These are phyloP conservation scores for Drosophila neonasuta DNA, from an alignment of 2,888 invertebrate genomes.

Conservation along the genomic window DNA sequence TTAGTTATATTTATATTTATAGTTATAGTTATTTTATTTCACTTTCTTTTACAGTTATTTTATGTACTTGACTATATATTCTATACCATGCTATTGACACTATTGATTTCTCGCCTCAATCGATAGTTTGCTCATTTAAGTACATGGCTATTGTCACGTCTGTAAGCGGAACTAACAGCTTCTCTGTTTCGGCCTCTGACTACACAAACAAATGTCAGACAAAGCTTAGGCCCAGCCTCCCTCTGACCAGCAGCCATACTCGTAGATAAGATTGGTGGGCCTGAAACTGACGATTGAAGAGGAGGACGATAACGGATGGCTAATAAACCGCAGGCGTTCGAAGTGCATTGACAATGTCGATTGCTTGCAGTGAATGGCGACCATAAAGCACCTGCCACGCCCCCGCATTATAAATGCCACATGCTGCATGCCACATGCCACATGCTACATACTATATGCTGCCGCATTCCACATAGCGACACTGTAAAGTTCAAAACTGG, in stretches of 20 bases:
- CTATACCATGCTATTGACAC: neutral
- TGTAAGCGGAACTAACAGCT: neutral
- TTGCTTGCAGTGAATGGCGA: slow-evolving; percentile 24
- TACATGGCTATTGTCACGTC: neutral
- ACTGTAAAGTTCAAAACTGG: slow-evolving; percentile 5
- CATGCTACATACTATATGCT: neutral
- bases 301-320: slow-evolving; percentile 7
- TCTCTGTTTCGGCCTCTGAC: neutral
- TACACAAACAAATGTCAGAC: slow-evolving; percentile 18
- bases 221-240: neutral
- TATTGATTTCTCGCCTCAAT: neutral
- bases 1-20: too few relatives aligned
- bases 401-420: neutral
- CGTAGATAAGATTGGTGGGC: neutral
- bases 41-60: too few relatives aligned
- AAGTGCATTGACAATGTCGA: slow-evolving; percentile 26
- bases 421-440: neutral
- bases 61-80: too few relatives aligned
- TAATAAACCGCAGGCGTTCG: slow-evolving; percentile 37
- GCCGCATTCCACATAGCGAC: slow-evolving; percentile 2
- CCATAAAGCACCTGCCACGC: slow-evolving; percentile 11
- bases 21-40: too few relatives aligned
- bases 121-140: neutral
- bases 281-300: neutral
- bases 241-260: neutral